Base-by-base conservation (phyloP, 2,113 vertebrate genomes). In the Pangasianodon gigas region DNA sequence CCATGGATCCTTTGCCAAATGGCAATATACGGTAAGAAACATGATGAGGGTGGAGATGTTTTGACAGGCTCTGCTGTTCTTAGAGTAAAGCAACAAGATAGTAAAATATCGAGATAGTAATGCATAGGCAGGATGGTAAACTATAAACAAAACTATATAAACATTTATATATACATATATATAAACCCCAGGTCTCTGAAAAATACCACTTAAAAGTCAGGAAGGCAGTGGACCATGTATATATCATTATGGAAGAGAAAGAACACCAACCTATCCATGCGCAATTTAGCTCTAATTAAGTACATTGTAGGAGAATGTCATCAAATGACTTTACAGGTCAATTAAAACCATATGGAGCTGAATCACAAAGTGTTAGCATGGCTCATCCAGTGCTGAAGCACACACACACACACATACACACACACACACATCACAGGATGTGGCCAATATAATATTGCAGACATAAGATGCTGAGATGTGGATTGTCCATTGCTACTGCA, bases 391-490 rank as follows among this genome's bases (percentile, higher is more conserved):
- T 75, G 41, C 52, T 60, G 32, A 46, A 6, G 24, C 37, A 19
- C 52, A 77, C 8, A 29, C 26, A 51, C 41, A 67, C 65, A 46
- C 60, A 75, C 51, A 52, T 10, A 52, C 51, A 52, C 51, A 51
- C 48, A 51, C 51, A 69, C 9, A 69, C 67, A 77, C 41, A 77
- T 71, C 19, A 37, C n/a, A 71, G 18, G 48, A 86, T 44, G 67
- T 41, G 65, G n/a, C 60, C 19, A 85, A 85, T 48, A 86, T 13
- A 74, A 86, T 56, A 86, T 56, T 86, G n/a, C 65, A 86, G n/a
- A 52, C 77, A n/a, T 8, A 85, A 29, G 32, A 52, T 46, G 21
- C 37, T 65, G 6, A 69, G 7, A 54, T 37, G n/a, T 26, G 16
- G n/a, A 54, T 14, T 21, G 41, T 51, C 9, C 44, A 32, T 8